These are phyloP conservation scores for Drosophila auraria DNA, from an alignment of 1,140 invertebrate species.

Conservation along the genomic window DNA sequence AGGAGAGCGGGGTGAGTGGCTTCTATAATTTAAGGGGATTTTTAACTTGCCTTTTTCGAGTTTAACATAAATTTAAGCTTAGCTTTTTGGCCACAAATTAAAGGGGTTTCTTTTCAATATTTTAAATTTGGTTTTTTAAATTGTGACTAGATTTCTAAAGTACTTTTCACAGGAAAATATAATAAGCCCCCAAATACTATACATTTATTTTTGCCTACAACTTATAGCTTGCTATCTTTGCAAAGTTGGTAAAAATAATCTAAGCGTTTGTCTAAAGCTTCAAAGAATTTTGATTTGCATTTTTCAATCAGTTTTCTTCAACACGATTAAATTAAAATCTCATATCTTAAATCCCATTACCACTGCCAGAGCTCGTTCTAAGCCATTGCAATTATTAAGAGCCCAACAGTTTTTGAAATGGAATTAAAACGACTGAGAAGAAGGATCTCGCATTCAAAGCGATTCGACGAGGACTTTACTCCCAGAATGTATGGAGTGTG, in stretches of 20 bases:
- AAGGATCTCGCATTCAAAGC: constrained; percentile 60
- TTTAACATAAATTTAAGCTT: background rate
- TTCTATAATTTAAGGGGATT: background rate
- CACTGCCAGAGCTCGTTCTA: constrained; percentile 4
- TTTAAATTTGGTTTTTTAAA: no score
- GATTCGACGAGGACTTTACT: constrained; percentile 33
- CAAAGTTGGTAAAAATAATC: no score
- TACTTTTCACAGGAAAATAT: no score
- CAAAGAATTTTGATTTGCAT: background rate
- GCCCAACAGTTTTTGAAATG: constrained; percentile 39
- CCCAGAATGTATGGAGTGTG: constrained; percentile 1
- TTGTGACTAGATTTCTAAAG: background rate
- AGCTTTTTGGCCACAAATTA: background rate
- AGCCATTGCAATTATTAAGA: constrained; percentile 46
- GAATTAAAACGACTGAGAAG: constrained; percentile 67
- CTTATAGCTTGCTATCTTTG: no score
- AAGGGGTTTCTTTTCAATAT: background rate
- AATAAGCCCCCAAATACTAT: no score
- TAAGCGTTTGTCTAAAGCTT: no score
- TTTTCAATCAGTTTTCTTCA: background rate
- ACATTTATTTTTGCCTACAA: no score
- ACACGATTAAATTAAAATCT: constrained; percentile 23
- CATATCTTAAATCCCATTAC: constrained; percentile 42
- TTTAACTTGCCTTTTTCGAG: background rate
- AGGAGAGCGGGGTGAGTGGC: background rate